Evolutionary conservation across 2,888 invertebrate genomes (phyloP), one percentile per base, ranked within the genome.

Genomic region (Chrysina gloriosa): DNA sequence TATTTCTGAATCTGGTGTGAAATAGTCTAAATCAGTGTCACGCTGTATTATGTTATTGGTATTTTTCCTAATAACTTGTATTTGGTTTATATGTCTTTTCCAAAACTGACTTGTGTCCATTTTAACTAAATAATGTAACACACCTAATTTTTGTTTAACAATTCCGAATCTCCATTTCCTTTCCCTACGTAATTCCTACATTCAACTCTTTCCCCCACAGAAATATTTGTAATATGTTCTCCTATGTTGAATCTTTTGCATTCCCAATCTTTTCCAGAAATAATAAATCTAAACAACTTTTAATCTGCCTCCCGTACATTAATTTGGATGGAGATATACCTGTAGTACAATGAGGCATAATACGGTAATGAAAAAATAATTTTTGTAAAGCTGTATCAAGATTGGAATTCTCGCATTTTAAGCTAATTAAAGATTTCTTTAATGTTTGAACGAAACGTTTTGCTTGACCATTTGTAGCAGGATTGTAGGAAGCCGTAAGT

Each of bases 231-330:
- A 6, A 7, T 19, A 11, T 36, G 36, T 36, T 9, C 9, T 36
- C 36, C 9, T 50, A 19, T 31, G 50, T 16, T 16, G 25, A 19
- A 29, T 50, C 52, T 56, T 65, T 21, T 36, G 16, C 9, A 50
- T 14, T 14, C 31, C 9, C 7, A 29, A 7, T 67, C 6, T 27
- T 23, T 48, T 52, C 36, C 11, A 11, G 36, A 36, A 36, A 50
- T 58, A 66, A 31, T 29, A 58, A 45, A 61, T 66, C 61, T 48
- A 66, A 58, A 27, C 61, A 23, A 42, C 56, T 42, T 36, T 31
- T 56, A 19, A 76, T 56, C 47, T 73, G 70, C 0, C 63, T 52
- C 0, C 72, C 72, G 54, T 73, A 73, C 1, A 70, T 63, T 47
- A 74, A 64, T 11, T 14, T 39, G 1, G 74, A 64, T 5, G 74